A percentile compares a stretch with the other conserved stretches of the same genome.
Evolutionary conservation across 2,113 vertebrate genomes (phyloP).

Genomic region (Telmatochromis sp.): DNA sequence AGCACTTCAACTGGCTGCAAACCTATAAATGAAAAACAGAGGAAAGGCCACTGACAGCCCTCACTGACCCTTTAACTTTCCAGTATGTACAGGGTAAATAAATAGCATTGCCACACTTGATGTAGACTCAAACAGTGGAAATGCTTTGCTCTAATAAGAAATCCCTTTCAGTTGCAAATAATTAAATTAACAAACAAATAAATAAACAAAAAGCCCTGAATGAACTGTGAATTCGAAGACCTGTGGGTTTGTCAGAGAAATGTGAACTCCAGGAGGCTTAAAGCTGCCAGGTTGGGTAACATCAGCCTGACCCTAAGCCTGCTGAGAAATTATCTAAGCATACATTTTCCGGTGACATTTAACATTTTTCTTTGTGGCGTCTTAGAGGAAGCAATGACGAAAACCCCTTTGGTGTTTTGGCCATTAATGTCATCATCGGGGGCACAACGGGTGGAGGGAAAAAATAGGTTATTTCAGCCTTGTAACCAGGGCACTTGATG

Average conservation of each 20-base stretch:
- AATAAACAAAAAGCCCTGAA: not conserved
- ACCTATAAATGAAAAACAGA: conserved; percentile 5
- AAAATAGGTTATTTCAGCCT: conserved; percentile 44
- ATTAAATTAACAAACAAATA: not conserved
- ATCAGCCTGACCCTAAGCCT: conserved; percentile 12
- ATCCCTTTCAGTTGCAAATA: not conserved
- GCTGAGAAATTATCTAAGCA: conserved; percentile 9
- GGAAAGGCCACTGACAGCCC: not conserved
- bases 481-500: conserved; percentile 27
- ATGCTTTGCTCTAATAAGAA: not conserved
- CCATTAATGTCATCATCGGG: conserved; percentile 7
- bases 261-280: conserved; percentile 1
- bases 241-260: not conserved
- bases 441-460: not conserved
- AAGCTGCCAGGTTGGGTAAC: conserved; percentile 33
- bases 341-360: conserved; percentile 4
- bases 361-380: not conserved
- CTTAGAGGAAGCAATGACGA: not conserved
- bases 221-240: not conserved
- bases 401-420: not conserved
- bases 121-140: not conserved
- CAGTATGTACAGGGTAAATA: not conserved
- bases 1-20: not conserved
- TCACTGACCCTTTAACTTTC: not conserved
- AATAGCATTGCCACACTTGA: not conserved